A percentile compares a stretch with the other conserved stretches of the same genome.
These are phyloP conservation scores for Prorops nasuta DNA, from an alignment of 1,140 invertebrate genomes.

Conservation along the genomic window DNA sequence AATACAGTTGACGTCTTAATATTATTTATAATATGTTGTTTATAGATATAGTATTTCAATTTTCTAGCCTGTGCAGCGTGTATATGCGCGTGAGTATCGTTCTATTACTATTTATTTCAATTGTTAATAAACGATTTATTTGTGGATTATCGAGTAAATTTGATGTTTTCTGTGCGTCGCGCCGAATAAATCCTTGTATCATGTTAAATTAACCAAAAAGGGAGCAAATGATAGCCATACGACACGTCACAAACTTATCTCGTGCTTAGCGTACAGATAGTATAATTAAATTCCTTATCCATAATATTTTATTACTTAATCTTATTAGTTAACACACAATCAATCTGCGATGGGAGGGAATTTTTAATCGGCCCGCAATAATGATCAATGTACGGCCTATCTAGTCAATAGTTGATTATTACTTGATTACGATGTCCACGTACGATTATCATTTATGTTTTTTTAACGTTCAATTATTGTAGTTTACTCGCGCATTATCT, in stretches of 20 bases:
- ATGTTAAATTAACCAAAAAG: slow-evolving; percentile 37
- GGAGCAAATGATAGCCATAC: slow-evolving; percentile 35
- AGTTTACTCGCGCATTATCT: slow-evolving; percentile 2
- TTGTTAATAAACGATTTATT: slow-evolving; percentile 42
- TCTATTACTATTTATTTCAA: slow-evolving; percentile 48
- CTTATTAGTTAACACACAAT: slow-evolving; percentile 55
- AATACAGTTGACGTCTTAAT: slow-evolving; percentile 59
- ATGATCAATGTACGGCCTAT: slow-evolving; percentile 41
- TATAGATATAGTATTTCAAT: slow-evolving; percentile 53
- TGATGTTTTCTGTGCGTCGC: slow-evolving; percentile 49
- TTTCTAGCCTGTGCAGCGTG: slow-evolving; percentile 54
- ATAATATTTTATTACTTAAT: slow-evolving; percentile 44
- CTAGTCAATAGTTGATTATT: slow-evolving; percentile 38
- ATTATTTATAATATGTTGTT: slow-evolving; percentile 53
- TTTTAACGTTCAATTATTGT: slow-evolving; percentile 4
- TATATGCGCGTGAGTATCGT: slow-evolving; percentile 43
- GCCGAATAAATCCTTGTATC: slow-evolving; percentile 47
- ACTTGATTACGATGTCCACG: slow-evolving; percentile 22
- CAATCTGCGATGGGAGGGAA: slow-evolving; percentile 53
- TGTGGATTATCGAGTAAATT: slow-evolving; percentile 51
- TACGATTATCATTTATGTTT: slow-evolving; percentile 9
- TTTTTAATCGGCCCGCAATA: slow-evolving; percentile 49
- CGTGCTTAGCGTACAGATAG: slow-evolving; percentile 43
- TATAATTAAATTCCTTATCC: slow-evolving; percentile 51
- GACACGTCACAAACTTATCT: slow-evolving; percentile 38